A percentile compares a stretch with the other conserved stretches of the same genome.
phyloP scores from a whole-genome alignment of 2,888 invertebrate genomes.

The Lithophane ornitopus region DNA sequence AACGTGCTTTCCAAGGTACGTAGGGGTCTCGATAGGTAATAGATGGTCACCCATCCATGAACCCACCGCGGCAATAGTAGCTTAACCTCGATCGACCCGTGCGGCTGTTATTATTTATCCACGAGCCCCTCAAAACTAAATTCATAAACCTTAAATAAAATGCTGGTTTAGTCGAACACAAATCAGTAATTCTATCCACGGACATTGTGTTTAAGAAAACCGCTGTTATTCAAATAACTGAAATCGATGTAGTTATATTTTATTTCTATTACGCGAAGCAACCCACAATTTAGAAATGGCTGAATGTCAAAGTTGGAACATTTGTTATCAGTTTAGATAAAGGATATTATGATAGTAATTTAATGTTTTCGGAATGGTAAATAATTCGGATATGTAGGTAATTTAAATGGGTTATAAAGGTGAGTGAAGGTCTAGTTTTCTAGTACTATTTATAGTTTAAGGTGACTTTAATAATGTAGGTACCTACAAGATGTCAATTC shows the following conservation, averaged over 20 bases:
- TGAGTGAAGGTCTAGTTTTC: neutral
- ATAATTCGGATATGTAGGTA: neutral
- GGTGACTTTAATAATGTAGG: slow-evolving; percentile 10
- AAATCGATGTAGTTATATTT: slow-evolving; percentile 9
- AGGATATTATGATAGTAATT: neutral
- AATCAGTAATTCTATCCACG: slow-evolving; percentile 20
- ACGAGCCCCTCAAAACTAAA: no score
- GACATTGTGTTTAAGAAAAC: neutral
- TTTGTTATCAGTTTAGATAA: slow-evolving; percentile 18
- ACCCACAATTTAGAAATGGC: slow-evolving; percentile 13
- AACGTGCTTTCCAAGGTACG: no score
- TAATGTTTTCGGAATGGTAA: neutral
- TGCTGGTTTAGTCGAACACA: neutral
- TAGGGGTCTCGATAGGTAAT: no score
- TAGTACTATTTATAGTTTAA: slow-evolving; percentile 11
- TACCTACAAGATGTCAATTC: neutral
- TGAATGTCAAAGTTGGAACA: slow-evolving; percentile 17
- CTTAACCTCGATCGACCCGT: no score
- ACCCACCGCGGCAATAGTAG: no score
- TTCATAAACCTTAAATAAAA: neutral
- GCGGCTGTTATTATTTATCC: no score
- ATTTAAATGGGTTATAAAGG: slow-evolving; percentile 3
- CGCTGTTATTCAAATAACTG: slow-evolving; percentile 3
- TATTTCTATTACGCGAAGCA: slow-evolving; percentile 14
- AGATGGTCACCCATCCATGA: no score